Percentiles rank a stretch among this genome's conserved stretches.
Evolutionary conservation across 2,797 vertebrate genomes (phyloP).

Genomic region (Onychomys arenicola): DNA sequence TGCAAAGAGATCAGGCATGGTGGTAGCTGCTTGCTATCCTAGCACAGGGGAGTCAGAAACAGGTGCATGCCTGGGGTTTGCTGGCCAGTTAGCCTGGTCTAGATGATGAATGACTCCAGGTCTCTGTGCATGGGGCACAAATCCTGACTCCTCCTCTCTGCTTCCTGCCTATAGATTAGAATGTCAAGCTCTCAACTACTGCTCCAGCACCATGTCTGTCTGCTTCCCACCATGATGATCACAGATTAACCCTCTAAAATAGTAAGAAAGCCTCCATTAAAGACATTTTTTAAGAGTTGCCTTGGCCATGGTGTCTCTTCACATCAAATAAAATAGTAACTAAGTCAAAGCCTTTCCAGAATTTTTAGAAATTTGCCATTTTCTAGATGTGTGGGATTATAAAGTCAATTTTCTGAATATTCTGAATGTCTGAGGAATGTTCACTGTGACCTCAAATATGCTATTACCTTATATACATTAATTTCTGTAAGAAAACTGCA

Average conservation of each 20-base stretch:
- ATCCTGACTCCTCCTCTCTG: not conserved
- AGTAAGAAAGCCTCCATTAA: not conserved
- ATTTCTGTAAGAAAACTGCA: not conserved
- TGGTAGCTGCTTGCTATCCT: not conserved
- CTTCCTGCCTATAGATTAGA: not conserved
- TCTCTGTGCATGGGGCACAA: not conserved
- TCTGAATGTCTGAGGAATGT: not conserved
- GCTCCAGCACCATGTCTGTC: not conserved
- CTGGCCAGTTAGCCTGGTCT: not conserved
- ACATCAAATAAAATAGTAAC: not conserved
- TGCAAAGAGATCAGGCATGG: not conserved
- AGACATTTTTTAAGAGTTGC: not conserved
- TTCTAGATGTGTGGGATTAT: not conserved
- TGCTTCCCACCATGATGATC: not conserved
- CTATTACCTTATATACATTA: not conserved
- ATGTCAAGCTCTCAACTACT: not conserved
- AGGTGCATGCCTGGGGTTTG: not conserved
- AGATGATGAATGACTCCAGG: not conserved
- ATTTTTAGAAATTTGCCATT: not conserved
- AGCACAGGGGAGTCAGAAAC: not conserved
- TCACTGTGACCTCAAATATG: not conserved
- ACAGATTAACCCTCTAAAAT: not conserved
- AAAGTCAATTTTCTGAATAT: slow-evolving; percentile 31
- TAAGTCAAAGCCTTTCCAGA: not conserved
- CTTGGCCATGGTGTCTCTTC: not conserved